Evolutionary conservation across 2,797 vertebrate genomes (phyloP).

Genomic region (Peromyscus nudipes): DNA sequence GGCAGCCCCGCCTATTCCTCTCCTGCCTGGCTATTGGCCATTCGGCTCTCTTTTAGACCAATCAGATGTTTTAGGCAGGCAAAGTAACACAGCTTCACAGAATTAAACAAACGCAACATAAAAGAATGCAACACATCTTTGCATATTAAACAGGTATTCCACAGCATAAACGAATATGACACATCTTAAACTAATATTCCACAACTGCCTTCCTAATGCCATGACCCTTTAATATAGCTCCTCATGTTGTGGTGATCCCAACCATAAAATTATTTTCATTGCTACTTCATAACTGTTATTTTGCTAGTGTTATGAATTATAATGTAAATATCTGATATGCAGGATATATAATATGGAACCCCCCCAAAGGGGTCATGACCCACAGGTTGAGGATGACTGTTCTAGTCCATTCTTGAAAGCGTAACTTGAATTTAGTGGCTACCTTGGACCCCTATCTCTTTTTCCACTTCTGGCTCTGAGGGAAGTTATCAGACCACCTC

Average conservation of each 20-base stretch:
- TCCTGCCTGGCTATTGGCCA: too few relatives aligned
- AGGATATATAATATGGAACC: not conserved
- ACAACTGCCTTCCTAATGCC: not conserved
- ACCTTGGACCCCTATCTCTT: not conserved
- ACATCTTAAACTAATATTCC: too few relatives aligned
- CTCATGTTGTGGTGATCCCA: not conserved
- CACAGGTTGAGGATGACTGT: not conserved
- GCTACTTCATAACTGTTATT: not conserved
- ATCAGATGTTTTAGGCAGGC: too few relatives aligned
- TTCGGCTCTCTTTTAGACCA: too few relatives aligned
- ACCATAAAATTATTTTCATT: not conserved
- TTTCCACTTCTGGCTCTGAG: not conserved
- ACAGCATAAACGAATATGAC: too few relatives aligned
- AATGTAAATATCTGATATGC: not conserved
- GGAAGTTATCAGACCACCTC: accelerated
- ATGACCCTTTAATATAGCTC: not conserved
- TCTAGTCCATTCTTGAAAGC: not conserved
- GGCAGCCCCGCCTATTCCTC: too few relatives aligned
- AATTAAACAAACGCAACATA: too few relatives aligned
- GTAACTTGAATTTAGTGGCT: not conserved
- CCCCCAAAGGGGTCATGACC: not conserved
- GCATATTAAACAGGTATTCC: too few relatives aligned
- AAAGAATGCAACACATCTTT: too few relatives aligned
- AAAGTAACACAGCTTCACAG: too few relatives aligned
- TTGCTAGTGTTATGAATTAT: not conserved